phyloP scores from a whole-genome alignment of 2,797 vertebrate species.

The Prionace glauca region DNA sequence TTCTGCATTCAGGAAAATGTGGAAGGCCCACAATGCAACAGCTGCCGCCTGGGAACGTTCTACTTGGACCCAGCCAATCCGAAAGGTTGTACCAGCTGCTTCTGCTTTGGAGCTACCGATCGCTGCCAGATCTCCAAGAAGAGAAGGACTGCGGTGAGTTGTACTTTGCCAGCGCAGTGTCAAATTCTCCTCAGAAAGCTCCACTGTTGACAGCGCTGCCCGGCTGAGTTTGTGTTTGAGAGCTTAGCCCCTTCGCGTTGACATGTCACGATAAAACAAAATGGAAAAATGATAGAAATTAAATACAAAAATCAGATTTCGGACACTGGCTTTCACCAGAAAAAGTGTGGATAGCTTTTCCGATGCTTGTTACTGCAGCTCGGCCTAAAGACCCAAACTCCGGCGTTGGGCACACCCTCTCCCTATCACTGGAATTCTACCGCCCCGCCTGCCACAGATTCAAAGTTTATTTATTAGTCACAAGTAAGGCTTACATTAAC shows the following conservation, averaged over 20 bases:
- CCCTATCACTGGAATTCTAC: too few relatives aligned
- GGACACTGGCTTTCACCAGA: neutral
- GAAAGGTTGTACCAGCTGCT: slow-evolving; percentile 94
- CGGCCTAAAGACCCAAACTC: neutral
- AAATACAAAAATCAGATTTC: neutral
- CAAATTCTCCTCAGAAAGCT: neutral
- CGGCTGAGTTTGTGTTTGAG: neutral
- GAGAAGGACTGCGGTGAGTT: slow-evolving; percentile 66
- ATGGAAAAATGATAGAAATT: neutral
- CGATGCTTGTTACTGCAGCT: neutral
- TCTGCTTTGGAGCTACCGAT: slow-evolving; percentile 92
- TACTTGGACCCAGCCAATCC: slow-evolving; percentile 81
- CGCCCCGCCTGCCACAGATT: too few relatives aligned
- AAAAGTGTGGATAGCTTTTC: neutral
- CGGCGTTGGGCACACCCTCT: too few relatives aligned
- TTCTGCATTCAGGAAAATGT: slow-evolving; percentile 76
- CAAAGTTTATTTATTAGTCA: too few relatives aligned
- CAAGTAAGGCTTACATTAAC: too few relatives aligned
- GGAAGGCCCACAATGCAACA: slow-evolving; percentile 77
- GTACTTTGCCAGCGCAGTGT: neutral
- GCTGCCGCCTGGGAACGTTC: slow-evolving; percentile 84
- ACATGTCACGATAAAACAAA: neutral
- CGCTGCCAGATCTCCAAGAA: slow-evolving; percentile 76
- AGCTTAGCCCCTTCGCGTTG: neutral
- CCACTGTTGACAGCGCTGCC: neutral